Evolutionary conservation across 2,797 vertebrate species (phyloP).

Genomic region (Bradypus variegatus): DNA sequence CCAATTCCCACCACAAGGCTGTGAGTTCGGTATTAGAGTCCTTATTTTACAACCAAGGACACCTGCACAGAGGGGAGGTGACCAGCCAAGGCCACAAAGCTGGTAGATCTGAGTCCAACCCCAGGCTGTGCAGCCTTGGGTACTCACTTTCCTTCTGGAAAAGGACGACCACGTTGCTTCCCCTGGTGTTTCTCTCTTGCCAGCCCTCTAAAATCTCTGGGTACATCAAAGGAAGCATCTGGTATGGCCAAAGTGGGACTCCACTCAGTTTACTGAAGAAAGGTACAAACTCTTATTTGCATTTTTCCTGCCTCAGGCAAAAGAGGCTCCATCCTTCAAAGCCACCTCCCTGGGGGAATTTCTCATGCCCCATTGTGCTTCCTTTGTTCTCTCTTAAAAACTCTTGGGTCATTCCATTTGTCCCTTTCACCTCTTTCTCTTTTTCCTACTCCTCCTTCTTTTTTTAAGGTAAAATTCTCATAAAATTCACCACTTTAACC

Average conservation of each 20-base stretch:
- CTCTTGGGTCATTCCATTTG: background rate
- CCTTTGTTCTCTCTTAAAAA: background rate
- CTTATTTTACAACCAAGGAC: background rate
- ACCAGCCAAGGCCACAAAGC: background rate
- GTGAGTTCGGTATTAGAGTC: background rate
- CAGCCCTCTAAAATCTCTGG: background rate
- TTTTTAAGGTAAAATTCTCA: too few species aligned
- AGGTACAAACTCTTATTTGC: background rate
- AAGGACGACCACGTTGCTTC: background rate
- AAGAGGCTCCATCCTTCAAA: background rate
- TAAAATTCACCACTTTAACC: too few species aligned
- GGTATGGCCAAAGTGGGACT: background rate
- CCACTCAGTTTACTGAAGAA: background rate
- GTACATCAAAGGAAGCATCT: slow-evolving; percentile 12
- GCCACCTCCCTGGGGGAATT: background rate
- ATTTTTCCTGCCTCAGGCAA: background rate
- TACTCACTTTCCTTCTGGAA: background rate
- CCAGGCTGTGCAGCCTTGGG: background rate
- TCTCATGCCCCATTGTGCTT: background rate
- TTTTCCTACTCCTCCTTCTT: too few species aligned
- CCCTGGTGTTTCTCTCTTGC: background rate
- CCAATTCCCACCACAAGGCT: background rate
- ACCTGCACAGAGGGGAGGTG: background rate
- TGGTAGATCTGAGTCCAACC: background rate
- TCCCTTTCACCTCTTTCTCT: background rate